A percentile compares a stretch with the other conserved stretches of the same genome.
Evolutionary conservation across 2,888 invertebrate genomes (phyloP).

Genomic region (Hecatera dysodea): DNA sequence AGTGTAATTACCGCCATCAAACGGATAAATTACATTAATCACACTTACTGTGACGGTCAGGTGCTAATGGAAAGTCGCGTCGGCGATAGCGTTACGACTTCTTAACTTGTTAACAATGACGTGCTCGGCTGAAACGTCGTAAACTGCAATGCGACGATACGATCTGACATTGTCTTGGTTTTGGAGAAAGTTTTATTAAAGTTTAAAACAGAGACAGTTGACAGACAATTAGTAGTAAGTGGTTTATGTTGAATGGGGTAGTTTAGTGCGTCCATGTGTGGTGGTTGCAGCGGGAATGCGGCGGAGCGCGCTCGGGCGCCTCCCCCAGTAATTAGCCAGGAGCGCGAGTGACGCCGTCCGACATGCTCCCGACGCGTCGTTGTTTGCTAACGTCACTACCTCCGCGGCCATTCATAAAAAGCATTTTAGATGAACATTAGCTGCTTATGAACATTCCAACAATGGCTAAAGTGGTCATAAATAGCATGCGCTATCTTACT

Average conservation of each 20-base stretch:
- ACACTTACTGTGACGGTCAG: conserved; percentile 82
- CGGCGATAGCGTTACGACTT: conserved; percentile 73
- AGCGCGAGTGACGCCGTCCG: conserved; percentile 63
- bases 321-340: conserved; percentile 75
- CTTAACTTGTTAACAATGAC: conserved; percentile 72
- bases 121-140: conserved; percentile 69
- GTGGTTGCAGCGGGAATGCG: conserved; percentile 12
- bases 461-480: conserved; percentile 59
- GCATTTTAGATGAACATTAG: conserved; percentile 55
- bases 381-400: conserved; percentile 73
- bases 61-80: conserved; percentile 83
- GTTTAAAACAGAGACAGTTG: conserved; percentile 38
- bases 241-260: conserved; percentile 54
- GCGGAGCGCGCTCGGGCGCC: conserved; percentile 50
- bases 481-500: conserved; percentile 49
- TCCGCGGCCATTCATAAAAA: conserved; percentile 64
- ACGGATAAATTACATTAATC: conserved; percentile 87
- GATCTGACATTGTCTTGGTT: conserved; percentile 36
- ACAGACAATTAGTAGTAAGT: conserved; percentile 54
- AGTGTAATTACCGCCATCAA: conserved; percentile 81
- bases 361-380: conserved; percentile 62
- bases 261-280: conserved; percentile 43
- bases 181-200: conserved; percentile 46
- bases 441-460: conserved; percentile 47
- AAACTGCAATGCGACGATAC: conserved; percentile 70